Evolutionary conservation across 2,113 vertebrate species (phyloP).

Genomic region (Ovibos moschatus): DNA sequence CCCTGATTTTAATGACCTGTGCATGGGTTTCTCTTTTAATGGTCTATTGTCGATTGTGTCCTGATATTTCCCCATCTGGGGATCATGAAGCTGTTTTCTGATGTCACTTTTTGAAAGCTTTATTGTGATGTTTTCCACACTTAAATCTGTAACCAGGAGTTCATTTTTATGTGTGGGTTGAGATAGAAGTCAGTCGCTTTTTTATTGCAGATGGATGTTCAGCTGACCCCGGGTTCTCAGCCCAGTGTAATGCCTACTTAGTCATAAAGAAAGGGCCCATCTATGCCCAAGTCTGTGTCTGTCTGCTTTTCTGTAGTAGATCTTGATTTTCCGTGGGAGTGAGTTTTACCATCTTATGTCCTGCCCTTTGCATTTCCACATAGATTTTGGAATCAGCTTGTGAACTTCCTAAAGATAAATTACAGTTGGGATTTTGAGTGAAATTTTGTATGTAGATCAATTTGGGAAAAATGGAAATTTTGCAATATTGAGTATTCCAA

Average conservation of each 20-base stretch:
- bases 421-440: neutral
- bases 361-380: neutral
- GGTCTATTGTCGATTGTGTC: neutral
- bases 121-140: neutral
- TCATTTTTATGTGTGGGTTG: neutral
- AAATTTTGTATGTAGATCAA: neutral
- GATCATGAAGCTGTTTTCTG: neutral
- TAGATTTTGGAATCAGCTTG: neutral
- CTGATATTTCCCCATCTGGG: neutral
- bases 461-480: neutral
- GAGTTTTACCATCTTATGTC: neutral
- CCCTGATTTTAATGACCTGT: neutral
- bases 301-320: neutral
- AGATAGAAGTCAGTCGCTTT: neutral
- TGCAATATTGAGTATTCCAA: neutral
- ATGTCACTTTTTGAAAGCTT: neutral
- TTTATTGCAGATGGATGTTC: neutral
- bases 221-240: neutral
- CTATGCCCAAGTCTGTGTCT: neutral
- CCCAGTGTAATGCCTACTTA: neutral
- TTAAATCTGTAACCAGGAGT: neutral
- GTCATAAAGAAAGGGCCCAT: neutral
- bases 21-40: neutral
- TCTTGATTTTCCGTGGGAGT: neutral
- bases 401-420: neutral